Evolutionary conservation across 2,888 invertebrate genomes (phyloP).

Genomic region (Creontiades dilutus): DNA sequence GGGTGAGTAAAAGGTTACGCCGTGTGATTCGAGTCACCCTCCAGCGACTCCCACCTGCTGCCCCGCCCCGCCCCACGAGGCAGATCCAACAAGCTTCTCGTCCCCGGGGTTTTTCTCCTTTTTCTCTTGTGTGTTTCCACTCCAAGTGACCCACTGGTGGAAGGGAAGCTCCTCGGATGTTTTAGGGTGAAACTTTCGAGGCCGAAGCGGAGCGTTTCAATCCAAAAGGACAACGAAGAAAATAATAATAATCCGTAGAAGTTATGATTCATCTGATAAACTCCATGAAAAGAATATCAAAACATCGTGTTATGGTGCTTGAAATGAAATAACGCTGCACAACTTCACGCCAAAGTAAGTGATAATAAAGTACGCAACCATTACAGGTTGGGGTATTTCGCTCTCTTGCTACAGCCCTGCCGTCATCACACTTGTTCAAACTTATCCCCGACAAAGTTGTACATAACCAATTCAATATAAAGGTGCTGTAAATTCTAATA

Average conservation of each 20-base stretch:
- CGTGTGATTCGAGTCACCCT: conserved; percentile 68
- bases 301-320: no score
- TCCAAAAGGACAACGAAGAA: background rate
- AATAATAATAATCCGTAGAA: background rate
- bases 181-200: background rate
- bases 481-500: no score
- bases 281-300: background rate
- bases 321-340: no score
- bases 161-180: background rate
- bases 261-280: background rate
- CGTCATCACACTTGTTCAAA: no score
- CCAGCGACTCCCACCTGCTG: conserved; percentile 65
- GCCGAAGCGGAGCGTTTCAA: background rate
- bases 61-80: conserved; percentile 12
- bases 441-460: no score
- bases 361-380: no score
- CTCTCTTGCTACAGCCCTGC: no score
- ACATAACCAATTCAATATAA: no score
- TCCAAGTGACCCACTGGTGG: conserved; percentile 11
- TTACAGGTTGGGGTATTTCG: no score
- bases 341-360: no score
- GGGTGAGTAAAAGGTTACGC: conserved; percentile 70
- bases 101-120: conserved; percentile 24
- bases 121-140: conserved; percentile 34
- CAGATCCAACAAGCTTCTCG: conserved; percentile 44